Evolutionary conservation across 2,888 invertebrate genomes (phyloP).

Genomic region (Desoria tigrina): DNA sequence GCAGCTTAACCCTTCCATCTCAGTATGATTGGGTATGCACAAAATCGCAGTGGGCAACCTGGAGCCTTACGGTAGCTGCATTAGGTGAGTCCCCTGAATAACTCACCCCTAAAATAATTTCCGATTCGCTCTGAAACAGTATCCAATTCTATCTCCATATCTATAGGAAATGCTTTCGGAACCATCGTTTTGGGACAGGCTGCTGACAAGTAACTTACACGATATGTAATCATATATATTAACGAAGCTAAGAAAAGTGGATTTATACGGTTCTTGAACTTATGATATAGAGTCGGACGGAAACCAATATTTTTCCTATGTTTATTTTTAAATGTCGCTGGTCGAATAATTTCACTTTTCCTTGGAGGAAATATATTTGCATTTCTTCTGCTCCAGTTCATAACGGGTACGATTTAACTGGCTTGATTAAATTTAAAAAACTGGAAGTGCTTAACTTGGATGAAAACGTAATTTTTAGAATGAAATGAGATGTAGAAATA

Average conservation of each 20-base stretch:
- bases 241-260: too few relatives aligned
- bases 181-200: conserved; percentile 63
- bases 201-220: conserved; percentile 65
- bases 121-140: neutral
- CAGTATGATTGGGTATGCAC: conserved; percentile 64
- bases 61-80: conserved; percentile 56
- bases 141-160: conserved; percentile 16
- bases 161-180: conserved; percentile 63
- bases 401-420: too few relatives aligned
- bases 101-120: neutral
- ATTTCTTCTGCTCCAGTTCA: conserved; percentile 39
- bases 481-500: too few relatives aligned
- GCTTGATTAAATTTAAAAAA: too few relatives aligned
- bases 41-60: conserved; percentile 54
- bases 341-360: conserved; percentile 35
- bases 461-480: too few relatives aligned
- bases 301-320: conserved; percentile 60
- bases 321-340: conserved; percentile 54
- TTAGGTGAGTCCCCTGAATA: too few relatives aligned
- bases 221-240: too few relatives aligned
- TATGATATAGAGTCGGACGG: conserved; percentile 60
- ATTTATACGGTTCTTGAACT: too few relatives aligned
- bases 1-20: conserved; percentile 60
- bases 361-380: conserved; percentile 33
- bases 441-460: too few relatives aligned